Conservation (phyloP, 2,797 vertebrate species). For the Avahi laniger region DNA sequence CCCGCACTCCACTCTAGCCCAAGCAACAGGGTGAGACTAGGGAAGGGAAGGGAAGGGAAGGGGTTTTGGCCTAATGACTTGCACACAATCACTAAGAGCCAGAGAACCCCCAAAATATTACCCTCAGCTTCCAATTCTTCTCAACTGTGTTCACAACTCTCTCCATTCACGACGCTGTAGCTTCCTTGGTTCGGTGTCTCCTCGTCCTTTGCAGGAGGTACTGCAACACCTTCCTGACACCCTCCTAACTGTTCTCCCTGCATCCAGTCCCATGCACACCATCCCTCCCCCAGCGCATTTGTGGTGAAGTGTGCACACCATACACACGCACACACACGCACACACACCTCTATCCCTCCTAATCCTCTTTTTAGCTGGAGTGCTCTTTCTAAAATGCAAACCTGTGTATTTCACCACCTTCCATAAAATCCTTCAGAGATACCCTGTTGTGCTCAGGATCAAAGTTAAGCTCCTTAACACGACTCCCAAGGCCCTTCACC, state of each 20-base stretch:
- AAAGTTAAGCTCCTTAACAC: background rate
- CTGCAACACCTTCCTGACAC: background rate
- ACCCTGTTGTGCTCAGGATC: background rate
- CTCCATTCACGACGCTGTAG: background rate
- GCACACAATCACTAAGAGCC: background rate
- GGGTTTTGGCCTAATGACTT: background rate
- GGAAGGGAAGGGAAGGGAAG: too few species aligned
- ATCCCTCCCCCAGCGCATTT: background rate
- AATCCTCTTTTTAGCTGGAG: background rate
- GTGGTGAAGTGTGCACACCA: background rate
- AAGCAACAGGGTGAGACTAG: too few species aligned
- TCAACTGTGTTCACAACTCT: background rate
- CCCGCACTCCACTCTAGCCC: too few species aligned
- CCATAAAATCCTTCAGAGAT: background rate
- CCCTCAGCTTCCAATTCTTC: background rate
- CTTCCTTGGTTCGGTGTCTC: background rate
- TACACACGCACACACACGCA: background rate
- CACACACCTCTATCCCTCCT: background rate
- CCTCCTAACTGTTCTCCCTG: background rate
- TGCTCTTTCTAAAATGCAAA: background rate
- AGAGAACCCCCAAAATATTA: background rate
- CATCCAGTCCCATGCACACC: background rate
- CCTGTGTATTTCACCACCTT: background rate
- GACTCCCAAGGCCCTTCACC: background rate
- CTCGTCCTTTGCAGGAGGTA: background rate